Base-by-base conservation (phyloP, 2,888 invertebrate genomes). In the Caenorhabditis virilis region DNA sequence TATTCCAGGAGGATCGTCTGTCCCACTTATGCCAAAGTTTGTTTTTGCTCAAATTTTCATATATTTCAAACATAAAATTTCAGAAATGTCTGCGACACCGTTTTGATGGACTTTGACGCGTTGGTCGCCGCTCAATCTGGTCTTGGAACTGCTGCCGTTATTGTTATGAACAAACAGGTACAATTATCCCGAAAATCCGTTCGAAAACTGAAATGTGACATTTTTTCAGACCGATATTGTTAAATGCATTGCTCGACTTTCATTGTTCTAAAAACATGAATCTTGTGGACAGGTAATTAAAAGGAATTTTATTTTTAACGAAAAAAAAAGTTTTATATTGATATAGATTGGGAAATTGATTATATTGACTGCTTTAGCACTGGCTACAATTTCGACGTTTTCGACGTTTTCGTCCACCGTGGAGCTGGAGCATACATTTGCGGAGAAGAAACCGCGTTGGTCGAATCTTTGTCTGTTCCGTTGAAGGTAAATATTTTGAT, bases 381-480 rank as follows among this genome's bases (percentile, higher is more conserved):
- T 0, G 97, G 97, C 0, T 98, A 90, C 83, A 92, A 95, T 84
- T 99, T 97, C 84, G 98, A 99, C 84, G 91, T 99, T 0, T n/a
- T n/a, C n/a, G 98, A 99, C 84, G 91, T 99, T 0, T 98, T 91
- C 82, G 85, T 88, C 43, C 95, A 97, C 84, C 89, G 98, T 54
- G 98, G 98, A 50, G 97, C 97, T 20, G 98, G 98, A 2, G 98
- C 98, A 0, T 99, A 99, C 84, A 94, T 99, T 82, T 99, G 98
- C 83, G 98, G 98, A 1, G 98, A 99, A 84, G 98, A 99, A 86
- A 98, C 98, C 0, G 86, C 98, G 0, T 87, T 99, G 43, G 98
- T 99, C 76, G 98, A 99, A 85, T 97, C 97, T 2, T 88, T 99
- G 98, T 95, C 95, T 58, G 91, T 99, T 67, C 91, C 95, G 0